These are phyloP conservation scores for Onychomys leucogaster DNA, from an alignment of 2,797 vertebrate species.

Conservation along the genomic window DNA sequence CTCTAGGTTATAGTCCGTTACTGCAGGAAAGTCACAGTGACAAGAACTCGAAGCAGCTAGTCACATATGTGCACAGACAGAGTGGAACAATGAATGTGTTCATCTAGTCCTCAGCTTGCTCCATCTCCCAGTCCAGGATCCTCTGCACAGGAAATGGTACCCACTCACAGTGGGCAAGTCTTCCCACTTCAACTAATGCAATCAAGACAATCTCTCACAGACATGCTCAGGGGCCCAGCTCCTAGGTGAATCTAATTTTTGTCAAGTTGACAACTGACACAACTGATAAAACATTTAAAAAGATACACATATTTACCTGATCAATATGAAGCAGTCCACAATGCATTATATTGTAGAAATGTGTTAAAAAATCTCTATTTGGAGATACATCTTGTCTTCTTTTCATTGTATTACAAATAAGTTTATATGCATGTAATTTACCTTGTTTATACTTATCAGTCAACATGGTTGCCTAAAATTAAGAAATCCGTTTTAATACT, in stretches of 20 bases:
- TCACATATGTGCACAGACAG: background rate
- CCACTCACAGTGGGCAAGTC: background rate
- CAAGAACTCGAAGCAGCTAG: background rate
- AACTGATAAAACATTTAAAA: slow-evolving; percentile 28
- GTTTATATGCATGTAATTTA: slow-evolving; percentile 98
- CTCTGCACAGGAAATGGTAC: background rate
- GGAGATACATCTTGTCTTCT: slow-evolving; percentile 98
- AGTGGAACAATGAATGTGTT: background rate
- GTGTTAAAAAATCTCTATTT: slow-evolving; percentile 97
- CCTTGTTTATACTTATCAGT: slow-evolving; percentile 99
- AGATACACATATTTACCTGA: slow-evolving; percentile 90
- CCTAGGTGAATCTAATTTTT: background rate
- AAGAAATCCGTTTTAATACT: slow-evolving; percentile 68
- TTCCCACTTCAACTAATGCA: background rate
- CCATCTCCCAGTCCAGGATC: background rate
- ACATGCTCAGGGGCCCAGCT: background rate
- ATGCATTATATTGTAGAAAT: slow-evolving; percentile 99
- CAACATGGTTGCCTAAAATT: slow-evolving; percentile 96
- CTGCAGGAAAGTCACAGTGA: background rate
- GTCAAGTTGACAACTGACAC: background rate
- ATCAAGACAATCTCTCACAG: background rate
- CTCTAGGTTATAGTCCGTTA: background rate
- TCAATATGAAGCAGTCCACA: slow-evolving; percentile 97
- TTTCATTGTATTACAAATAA: slow-evolving; percentile 99
- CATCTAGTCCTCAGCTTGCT: background rate